These are phyloP conservation scores for Liparis tanakae DNA, from an alignment of 2,797 vertebrate genomes.

Conservation along the genomic window DNA sequence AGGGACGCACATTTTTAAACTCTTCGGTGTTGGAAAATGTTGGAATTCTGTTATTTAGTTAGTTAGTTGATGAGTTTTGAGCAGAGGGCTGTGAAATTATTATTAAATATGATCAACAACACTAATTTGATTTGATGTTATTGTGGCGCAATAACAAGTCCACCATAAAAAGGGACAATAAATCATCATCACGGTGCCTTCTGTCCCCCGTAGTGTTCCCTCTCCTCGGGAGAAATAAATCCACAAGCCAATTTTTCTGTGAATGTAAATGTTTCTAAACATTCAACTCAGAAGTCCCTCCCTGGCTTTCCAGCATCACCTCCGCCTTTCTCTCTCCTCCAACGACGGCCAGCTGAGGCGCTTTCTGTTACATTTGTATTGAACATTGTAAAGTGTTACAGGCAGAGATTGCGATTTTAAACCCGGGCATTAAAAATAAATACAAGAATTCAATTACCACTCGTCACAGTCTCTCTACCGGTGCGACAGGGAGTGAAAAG, in stretches of 20 bases:
- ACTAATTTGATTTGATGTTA: background rate
- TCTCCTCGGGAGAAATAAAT: conserved; percentile 14
- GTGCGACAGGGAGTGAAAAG: conserved; percentile 49
- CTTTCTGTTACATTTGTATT: conserved; percentile 60
- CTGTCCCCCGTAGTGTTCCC: background rate
- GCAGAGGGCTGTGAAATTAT: background rate
- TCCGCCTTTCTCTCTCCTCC: conserved; percentile 35
- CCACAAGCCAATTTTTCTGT: conserved; percentile 11
- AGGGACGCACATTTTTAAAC: background rate
- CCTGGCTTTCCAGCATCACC: background rate
- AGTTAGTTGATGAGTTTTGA: background rate
- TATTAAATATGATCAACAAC: background rate
- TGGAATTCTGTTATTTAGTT: background rate
- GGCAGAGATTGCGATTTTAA: conserved; percentile 39
- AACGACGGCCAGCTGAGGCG: conserved; percentile 35
- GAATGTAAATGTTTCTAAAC: conserved; percentile 14
- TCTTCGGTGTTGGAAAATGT: background rate
- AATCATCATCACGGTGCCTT: background rate
- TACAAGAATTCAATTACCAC: conserved; percentile 72
- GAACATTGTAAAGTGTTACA: conserved; percentile 49
- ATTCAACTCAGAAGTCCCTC: background rate
- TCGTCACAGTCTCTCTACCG: conserved; percentile 49
- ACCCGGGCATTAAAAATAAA: conserved; percentile 58
- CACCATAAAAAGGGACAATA: background rate
- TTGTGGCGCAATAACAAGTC: background rate